These are phyloP conservation scores for Gnatocerus cornutus DNA, from an alignment of 2,888 invertebrate species.

Conservation along the genomic window DNA sequence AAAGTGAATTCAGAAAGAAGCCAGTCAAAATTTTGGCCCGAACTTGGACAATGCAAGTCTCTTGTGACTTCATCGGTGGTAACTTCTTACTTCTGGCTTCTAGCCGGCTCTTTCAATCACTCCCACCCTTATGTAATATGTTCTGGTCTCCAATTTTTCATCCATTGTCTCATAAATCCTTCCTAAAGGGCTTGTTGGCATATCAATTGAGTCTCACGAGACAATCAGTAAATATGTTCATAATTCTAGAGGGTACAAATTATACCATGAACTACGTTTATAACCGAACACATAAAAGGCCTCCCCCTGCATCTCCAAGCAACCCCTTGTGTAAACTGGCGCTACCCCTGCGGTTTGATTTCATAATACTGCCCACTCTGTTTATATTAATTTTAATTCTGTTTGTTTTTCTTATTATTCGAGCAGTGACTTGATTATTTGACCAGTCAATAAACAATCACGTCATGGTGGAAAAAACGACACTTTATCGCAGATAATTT, in stretches of 20 bases:
- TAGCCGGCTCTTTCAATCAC: too few relatives aligned
- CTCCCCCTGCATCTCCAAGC: slow-evolving; percentile 49
- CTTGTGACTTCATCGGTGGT: too few relatives aligned
- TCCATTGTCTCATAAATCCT: slow-evolving; percentile 30
- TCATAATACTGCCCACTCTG: slow-evolving; percentile 63
- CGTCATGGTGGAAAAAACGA: background rate
- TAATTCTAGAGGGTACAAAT: slow-evolving; percentile 65
- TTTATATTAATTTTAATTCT: slow-evolving; percentile 68
- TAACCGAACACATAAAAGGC: slow-evolving; percentile 41
- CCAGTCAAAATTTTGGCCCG: too few relatives aligned
- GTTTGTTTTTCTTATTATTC: slow-evolving; percentile 65
- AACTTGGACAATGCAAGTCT: too few relatives aligned
- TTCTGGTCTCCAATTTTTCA: background rate
- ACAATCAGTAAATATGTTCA: slow-evolving; percentile 65
- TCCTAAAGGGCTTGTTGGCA: slow-evolving; percentile 37
- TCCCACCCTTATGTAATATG: background rate
- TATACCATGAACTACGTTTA: slow-evolving; percentile 64
- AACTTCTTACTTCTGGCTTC: too few relatives aligned
- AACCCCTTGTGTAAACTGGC: slow-evolving; percentile 63
- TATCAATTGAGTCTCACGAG: slow-evolving; percentile 58
- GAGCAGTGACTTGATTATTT: slow-evolving; percentile 49
- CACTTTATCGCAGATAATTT: background rate
- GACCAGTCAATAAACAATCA: slow-evolving; percentile 25
- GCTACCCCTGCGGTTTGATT: slow-evolving; percentile 67
- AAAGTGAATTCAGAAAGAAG: too few relatives aligned